These are phyloP conservation scores for Taenaris catops DNA, from an alignment of 2,888 invertebrate genomes.

Conservation along the genomic window DNA sequence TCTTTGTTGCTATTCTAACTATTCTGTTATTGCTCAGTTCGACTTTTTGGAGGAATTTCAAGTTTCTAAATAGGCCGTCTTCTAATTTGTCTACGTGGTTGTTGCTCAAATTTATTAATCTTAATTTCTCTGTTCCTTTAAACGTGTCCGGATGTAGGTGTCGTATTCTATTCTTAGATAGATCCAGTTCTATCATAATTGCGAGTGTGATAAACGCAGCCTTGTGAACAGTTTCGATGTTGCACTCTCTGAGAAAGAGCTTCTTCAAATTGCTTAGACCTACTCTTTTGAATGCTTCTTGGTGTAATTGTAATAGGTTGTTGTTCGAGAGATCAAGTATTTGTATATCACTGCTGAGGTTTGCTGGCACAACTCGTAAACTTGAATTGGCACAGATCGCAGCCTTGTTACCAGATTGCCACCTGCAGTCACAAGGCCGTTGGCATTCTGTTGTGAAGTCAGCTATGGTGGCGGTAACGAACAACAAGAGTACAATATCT, in stretches of 20 bases:
- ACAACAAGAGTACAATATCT: constrained; percentile 52
- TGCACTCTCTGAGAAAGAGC: constrained; percentile 87
- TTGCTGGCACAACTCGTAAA: constrained; percentile 84
- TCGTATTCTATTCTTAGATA: constrained; percentile 86
- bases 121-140: constrained; percentile 84
- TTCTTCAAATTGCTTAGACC: constrained; percentile 91
- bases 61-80: constrained; percentile 86
- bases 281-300: constrained; percentile 84
- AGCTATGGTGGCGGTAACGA: constrained; percentile 52
- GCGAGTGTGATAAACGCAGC: constrained; percentile 87
- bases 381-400: constrained; percentile 88
- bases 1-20: constrained; percentile 83
- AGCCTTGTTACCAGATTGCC: constrained; percentile 91
- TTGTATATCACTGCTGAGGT: constrained; percentile 86
- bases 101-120: constrained; percentile 86
- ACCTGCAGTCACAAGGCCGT: constrained; percentile 88
- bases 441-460: constrained; percentile 83
- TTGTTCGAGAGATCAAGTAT: constrained; percentile 88
- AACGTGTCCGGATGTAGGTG: constrained; percentile 86
- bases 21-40: constrained; percentile 89
- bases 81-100: constrained; percentile 88
- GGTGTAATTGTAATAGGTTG: constrained; percentile 81
- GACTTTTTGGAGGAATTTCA: constrained; percentile 87
- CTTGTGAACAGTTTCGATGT: constrained; percentile 83
- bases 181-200: constrained; percentile 90